Percentiles rank a stretch among this genome's conserved stretches.
Evolutionary conservation across 2,888 invertebrate genomes (phyloP).

Genomic region (Agrilus cyanescens): DNA sequence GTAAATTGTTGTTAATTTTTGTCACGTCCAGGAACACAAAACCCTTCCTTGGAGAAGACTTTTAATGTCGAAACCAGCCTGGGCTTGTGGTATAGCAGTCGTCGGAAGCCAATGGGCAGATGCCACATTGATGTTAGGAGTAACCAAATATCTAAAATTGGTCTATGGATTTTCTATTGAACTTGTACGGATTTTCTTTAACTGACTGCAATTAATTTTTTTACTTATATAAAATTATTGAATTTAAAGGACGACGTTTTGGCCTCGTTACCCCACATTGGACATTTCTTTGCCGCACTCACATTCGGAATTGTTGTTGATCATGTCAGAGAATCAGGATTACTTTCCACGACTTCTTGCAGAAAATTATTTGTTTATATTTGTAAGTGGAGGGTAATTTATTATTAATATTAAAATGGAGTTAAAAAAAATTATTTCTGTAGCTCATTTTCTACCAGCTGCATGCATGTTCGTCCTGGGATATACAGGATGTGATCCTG

Average conservation of each 20-base stretch:
- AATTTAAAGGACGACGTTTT: slow-evolving; percentile 40
- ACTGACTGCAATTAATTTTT: neutral
- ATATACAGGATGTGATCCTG: slow-evolving; percentile 46
- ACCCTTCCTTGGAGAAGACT: slow-evolving; percentile 42
- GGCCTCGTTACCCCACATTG: slow-evolving; percentile 43
- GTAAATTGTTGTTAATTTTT: neutral
- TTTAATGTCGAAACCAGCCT: slow-evolving; percentile 43
- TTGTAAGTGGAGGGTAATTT: slow-evolving; percentile 29
- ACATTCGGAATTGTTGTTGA: slow-evolving; percentile 45
- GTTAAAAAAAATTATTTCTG: slow-evolving; percentile 11
- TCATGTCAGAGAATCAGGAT: slow-evolving; percentile 40
- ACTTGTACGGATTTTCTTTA: slow-evolving; percentile 33
- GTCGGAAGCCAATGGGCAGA: slow-evolving; percentile 50
- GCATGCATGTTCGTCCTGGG: slow-evolving; percentile 46
- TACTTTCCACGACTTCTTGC: slow-evolving; percentile 44
- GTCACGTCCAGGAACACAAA: slow-evolving; percentile 28
- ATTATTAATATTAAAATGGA: slow-evolving; percentile 1
- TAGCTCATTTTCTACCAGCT: slow-evolving; percentile 46
- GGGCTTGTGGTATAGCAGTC: slow-evolving; percentile 46
- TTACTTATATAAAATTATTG: slow-evolving; percentile 1
- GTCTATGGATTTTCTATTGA: slow-evolving; percentile 47
- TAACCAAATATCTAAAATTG: slow-evolving; percentile 45
- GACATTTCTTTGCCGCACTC: slow-evolving; percentile 44
- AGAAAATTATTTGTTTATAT: slow-evolving; percentile 45
- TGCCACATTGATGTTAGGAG: slow-evolving; percentile 44